These are phyloP conservation scores for Hemithea aestivaria DNA, from an alignment of 2,888 invertebrate species.

Conservation along the genomic window DNA sequence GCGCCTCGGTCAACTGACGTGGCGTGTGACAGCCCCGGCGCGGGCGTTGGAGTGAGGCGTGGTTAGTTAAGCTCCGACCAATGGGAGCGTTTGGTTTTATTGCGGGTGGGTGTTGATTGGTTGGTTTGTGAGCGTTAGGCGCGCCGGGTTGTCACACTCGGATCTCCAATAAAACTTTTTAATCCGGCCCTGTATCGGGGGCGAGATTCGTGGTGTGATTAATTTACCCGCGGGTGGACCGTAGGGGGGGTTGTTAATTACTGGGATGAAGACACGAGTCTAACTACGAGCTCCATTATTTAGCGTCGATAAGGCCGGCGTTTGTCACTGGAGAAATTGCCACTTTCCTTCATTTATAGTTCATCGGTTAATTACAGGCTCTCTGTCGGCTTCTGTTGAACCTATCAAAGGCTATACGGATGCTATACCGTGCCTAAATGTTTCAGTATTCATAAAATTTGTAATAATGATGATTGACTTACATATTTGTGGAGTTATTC, in stretches of 20 bases:
- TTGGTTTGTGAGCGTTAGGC: slow-evolving; percentile 40
- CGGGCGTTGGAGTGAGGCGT: slow-evolving; percentile 63
- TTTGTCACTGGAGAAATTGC: slow-evolving; percentile 72
- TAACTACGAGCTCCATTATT: slow-evolving; percentile 75
- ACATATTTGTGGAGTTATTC: too few relatives aligned
- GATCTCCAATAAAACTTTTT: slow-evolving; percentile 77
- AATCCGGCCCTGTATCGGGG: slow-evolving; percentile 73
- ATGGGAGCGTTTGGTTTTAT: slow-evolving; percentile 39
- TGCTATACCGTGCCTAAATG: too few relatives aligned
- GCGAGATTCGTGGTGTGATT: slow-evolving; percentile 77
- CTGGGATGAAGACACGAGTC: slow-evolving; percentile 75
- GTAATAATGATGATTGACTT: too few relatives aligned
- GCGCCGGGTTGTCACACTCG: slow-evolving; percentile 62
- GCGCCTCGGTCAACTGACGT: slow-evolving; percentile 77
- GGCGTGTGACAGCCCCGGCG: slow-evolving; percentile 64
- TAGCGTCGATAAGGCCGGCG: slow-evolving; percentile 70
- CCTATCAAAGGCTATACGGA: too few relatives aligned
- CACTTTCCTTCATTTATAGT: slow-evolving; percentile 71
- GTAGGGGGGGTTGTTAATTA: slow-evolving; percentile 59
- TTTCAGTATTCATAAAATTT: too few relatives aligned
- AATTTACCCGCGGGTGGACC: slow-evolving; percentile 57
- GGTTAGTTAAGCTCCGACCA: slow-evolving; percentile 42
- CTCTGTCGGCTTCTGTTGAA: slow-evolving; percentile 15
- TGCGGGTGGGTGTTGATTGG: slow-evolving; percentile 48
- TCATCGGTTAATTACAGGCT: slow-evolving; percentile 57